phyloP scores from a whole-genome alignment of 2,113 vertebrate species.

The Triplophysa dalaica region DNA sequence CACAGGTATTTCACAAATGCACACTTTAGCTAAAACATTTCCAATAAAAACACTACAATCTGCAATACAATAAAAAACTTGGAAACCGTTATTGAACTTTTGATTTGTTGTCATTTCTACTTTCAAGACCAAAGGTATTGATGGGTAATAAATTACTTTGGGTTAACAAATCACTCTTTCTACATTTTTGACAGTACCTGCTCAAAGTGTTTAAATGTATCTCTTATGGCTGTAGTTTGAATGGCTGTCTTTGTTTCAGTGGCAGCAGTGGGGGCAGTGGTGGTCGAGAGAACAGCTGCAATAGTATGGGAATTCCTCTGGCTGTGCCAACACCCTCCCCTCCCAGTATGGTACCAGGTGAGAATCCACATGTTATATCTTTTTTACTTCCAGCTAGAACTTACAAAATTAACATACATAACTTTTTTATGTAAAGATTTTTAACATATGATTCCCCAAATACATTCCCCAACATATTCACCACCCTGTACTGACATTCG shows the following conservation, averaged over 20 bases:
- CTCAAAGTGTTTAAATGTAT: neutral
- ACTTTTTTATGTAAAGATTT: no score
- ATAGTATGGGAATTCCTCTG: conserved; percentile 89
- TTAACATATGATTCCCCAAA: no score
- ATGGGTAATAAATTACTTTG: neutral
- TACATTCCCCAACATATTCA: no score
- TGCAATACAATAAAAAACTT: neutral
- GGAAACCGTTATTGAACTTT: neutral
- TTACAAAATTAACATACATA: no score
- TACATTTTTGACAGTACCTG: neutral
- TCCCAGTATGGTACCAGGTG: conserved; percentile 90
- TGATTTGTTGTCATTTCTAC: neutral
- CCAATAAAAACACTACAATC: neutral
- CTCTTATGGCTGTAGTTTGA: neutral
- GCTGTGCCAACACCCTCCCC: conserved; percentile 96
- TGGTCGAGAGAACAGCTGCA: conserved; percentile 93
- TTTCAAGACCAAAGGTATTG: neutral
- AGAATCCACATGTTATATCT: neutral
- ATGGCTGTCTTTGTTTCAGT: conserved; percentile 61
- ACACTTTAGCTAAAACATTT: neutral
- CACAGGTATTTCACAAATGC: conserved; percentile 82
- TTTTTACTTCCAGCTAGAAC: neutral
- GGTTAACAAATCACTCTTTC: neutral
- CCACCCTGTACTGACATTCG: conserved; percentile 67
- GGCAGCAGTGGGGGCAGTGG: conserved; percentile 96